phyloP scores from a whole-genome alignment of 2,113 vertebrate species.

The Protobothrops flavoviridis region DNA sequence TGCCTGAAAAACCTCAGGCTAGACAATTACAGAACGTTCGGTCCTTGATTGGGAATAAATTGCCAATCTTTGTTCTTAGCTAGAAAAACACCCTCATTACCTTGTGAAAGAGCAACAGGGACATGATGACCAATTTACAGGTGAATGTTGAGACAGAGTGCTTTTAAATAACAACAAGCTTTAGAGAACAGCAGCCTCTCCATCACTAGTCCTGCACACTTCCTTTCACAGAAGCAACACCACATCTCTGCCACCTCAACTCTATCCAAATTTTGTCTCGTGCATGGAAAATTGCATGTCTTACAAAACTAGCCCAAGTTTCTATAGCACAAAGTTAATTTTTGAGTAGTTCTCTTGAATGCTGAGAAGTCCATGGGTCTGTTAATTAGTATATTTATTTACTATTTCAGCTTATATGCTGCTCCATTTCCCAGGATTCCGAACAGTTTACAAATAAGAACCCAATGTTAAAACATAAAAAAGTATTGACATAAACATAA shows the following conservation, averaged over 20 bases:
- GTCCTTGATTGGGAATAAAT: background rate
- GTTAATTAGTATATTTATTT: background rate
- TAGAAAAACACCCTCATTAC: background rate
- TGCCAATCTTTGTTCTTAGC: background rate
- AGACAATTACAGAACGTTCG: background rate
- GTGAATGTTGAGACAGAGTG: background rate
- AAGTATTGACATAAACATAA: background rate
- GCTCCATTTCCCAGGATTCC: background rate
- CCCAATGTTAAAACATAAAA: background rate
- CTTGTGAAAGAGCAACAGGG: background rate
- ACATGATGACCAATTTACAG: background rate
- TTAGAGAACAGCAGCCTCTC: background rate
- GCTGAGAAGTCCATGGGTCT: background rate
- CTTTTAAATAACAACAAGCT: background rate
- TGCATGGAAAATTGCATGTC: background rate
- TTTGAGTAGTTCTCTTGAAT: background rate
- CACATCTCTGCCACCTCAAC: background rate
- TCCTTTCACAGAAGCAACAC: background rate
- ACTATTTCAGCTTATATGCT: background rate
- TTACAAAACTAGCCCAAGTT: background rate
- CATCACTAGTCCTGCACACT: background rate
- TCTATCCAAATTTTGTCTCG: background rate
- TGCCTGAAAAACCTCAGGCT: background rate
- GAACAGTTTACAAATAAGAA: background rate
- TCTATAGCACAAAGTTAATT: background rate